These are phyloP conservation scores for Embiotoca jacksoni DNA, from an alignment of 2,113 vertebrate species.

Conservation along the genomic window DNA sequence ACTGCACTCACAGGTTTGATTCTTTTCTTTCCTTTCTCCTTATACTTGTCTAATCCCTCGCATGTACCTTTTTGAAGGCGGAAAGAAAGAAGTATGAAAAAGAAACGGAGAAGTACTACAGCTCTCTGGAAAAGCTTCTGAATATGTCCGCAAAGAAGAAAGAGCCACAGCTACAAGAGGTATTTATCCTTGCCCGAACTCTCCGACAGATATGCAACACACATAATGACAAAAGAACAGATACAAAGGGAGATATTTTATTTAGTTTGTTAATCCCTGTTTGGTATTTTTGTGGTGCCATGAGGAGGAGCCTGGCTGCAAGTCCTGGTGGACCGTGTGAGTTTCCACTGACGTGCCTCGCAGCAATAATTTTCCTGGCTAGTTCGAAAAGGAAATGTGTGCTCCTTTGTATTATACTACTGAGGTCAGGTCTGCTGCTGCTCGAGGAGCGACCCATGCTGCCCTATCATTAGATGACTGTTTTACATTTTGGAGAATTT, in stretches of 20 bases:
- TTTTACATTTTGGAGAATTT: conserved; percentile 3
- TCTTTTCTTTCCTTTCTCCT: background rate
- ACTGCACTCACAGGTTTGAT: no score
- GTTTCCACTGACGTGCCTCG: conserved; percentile 65
- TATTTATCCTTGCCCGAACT: conserved; percentile 70
- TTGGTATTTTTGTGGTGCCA: conserved; percentile 31
- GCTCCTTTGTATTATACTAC: conserved; percentile 34
- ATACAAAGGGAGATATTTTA: conserved; percentile 11
- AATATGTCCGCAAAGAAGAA: conserved; percentile 98
- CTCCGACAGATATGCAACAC: background rate
- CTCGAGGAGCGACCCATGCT: conserved; percentile 18
- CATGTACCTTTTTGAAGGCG: conserved; percentile 81
- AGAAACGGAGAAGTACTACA: conserved; percentile 98
- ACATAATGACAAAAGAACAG: background rate
- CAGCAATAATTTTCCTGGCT: conserved; percentile 69
- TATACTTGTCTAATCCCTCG: background rate
- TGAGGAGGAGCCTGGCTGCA: conserved; percentile 26
- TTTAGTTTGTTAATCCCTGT: conserved; percentile 40
- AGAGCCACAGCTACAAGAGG: conserved; percentile 95
- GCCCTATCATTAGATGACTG: background rate
- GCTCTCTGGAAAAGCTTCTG: conserved; percentile 94
- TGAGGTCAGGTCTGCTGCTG: conserved; percentile 45
- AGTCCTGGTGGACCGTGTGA: conserved; percentile 30
- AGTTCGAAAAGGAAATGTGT: conserved; percentile 66
- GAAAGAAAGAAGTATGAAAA: conserved; percentile 98